A percentile compares a stretch with the other conserved stretches of the same genome.
phyloP scores from a whole-genome alignment of 2,113 vertebrate species.

The Cichladusa arquata region DNA sequence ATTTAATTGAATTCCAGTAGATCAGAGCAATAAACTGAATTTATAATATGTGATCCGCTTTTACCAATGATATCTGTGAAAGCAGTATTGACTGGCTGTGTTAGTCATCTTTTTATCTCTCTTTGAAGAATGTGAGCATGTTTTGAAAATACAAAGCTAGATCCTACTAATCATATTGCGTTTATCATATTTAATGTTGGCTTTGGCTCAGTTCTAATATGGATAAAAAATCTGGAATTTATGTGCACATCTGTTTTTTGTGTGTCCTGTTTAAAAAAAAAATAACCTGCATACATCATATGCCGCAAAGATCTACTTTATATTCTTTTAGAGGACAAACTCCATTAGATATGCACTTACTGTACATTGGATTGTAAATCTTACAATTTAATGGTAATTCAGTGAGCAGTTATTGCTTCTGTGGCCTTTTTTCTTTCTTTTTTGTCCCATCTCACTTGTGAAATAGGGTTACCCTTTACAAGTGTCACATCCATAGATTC shows the following conservation, averaged over 20 bases:
- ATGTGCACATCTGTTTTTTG: slow-evolving; percentile 25
- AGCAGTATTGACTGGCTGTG: slow-evolving; percentile 15
- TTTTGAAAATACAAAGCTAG: slow-evolving; percentile 45
- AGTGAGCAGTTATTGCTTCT: slow-evolving; percentile 82
- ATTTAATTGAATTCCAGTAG: slow-evolving; percentile 29
- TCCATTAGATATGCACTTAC: slow-evolving; percentile 85
- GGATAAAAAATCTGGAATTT: slow-evolving; percentile 36
- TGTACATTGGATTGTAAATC: slow-evolving; percentile 83
- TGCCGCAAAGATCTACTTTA: slow-evolving; percentile 73
- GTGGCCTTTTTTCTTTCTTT: slow-evolving; percentile 81
- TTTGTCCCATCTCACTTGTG: slow-evolving; percentile 81
- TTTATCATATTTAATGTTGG: slow-evolving; percentile 45
- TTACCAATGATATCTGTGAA: slow-evolving; percentile 35
- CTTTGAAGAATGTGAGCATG: slow-evolving; percentile 30
- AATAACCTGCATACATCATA: slow-evolving; percentile 62
- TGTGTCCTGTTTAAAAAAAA: slow-evolving; percentile 52
- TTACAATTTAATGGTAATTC: slow-evolving; percentile 86
- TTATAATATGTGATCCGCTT: slow-evolving; percentile 58
- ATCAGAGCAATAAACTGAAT: slow-evolving; percentile 51
- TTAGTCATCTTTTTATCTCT: slow-evolving; percentile 38
- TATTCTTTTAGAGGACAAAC: slow-evolving; percentile 83
- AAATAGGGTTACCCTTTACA: slow-evolving; percentile 85
- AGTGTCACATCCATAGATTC: slow-evolving; percentile 81
- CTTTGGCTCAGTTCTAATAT: slow-evolving; percentile 27
- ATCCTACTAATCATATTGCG: slow-evolving; percentile 5